Evolutionary conservation across 2,113 vertebrate genomes (phyloP).

Genomic region (Rattus rattus): DNA sequence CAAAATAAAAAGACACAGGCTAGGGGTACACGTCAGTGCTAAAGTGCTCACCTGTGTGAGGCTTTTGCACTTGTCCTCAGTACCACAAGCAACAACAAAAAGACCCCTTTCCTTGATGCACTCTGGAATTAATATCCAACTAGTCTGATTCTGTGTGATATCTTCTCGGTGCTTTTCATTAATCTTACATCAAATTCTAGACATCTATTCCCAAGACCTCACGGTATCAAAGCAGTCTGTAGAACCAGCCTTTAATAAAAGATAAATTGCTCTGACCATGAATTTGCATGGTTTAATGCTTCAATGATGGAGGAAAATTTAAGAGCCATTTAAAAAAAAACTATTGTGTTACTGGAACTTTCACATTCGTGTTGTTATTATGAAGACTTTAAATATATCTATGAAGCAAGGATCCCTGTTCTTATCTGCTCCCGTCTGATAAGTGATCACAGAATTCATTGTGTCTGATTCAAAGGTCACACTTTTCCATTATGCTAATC

Average conservation of each 20-base stretch:
- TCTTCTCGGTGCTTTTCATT: neutral
- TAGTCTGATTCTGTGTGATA: neutral
- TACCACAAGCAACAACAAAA: neutral
- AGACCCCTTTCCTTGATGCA: neutral
- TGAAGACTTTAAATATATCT: neutral
- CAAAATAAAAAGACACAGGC: neutral
- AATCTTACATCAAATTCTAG: neutral
- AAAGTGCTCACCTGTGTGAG: neutral
- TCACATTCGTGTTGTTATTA: neutral
- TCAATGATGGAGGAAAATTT: neutral
- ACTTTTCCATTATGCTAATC: neutral
- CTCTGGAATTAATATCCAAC: neutral
- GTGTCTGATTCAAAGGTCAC: neutral
- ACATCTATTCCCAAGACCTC: neutral
- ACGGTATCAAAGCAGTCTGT: neutral
- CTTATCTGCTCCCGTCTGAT: neutral
- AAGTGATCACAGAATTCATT: neutral
- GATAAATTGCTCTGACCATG: neutral
- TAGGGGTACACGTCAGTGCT: neutral
- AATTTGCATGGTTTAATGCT: neutral
- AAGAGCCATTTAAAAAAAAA: neutral
- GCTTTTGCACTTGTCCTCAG: neutral
- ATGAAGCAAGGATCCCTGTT: neutral
- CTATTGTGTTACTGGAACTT: neutral
- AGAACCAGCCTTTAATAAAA: neutral